Base-by-base conservation (phyloP, 2,888 invertebrate genomes). In the Augochlorella aurata region DNA sequence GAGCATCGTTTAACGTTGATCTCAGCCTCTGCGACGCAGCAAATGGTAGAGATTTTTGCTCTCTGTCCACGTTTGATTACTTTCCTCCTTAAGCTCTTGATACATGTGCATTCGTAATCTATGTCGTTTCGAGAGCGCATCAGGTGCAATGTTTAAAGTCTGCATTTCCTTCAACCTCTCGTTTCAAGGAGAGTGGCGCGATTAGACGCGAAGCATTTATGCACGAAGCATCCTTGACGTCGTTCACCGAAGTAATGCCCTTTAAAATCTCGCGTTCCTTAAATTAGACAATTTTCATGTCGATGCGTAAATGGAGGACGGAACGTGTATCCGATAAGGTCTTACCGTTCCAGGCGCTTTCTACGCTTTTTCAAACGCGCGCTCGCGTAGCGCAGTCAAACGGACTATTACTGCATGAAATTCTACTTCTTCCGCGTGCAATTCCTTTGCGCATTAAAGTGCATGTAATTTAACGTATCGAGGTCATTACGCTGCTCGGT, bases 61-160 rank as follows among this genome's bases (percentile, higher is more conserved):
- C 49, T 52, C 74, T 74, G 63, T 50, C 75, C 61, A 63, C 50
- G 63, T 74, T 50, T 74, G 76, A 74, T 74, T 74, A 74, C 61
- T 44, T 50, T 63, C 9, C 50, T 24, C 44, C 24, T 76, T 63
- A n/a, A 74, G 50, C n/a, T 74, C 63, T 63, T 50, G 50, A 74
- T 63, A 50, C 29, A 45, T 16, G 24, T 50, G 50, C 44, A 44
- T 49, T 3, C 38, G 16, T 29, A 63, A 29, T 61, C 44, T 63
- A 74, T 14, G 12, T 74, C 12, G 8, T 3, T 18, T 63, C 24
- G 44, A 29, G 24, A 9, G 50, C 63, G 50, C 10, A 49, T 14
- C 49, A 21, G 16, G 29, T 70, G n/a, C 50, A 70, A 50, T 24
- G 38, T 29, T 69, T 38, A 38, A 38, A n/a, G 50, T 38, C 38